A percentile compares a stretch with the other conserved stretches of the same genome.
Evolutionary conservation across 1,140 invertebrate genomes (phyloP).

Genomic region (Drosophila sp.): DNA sequence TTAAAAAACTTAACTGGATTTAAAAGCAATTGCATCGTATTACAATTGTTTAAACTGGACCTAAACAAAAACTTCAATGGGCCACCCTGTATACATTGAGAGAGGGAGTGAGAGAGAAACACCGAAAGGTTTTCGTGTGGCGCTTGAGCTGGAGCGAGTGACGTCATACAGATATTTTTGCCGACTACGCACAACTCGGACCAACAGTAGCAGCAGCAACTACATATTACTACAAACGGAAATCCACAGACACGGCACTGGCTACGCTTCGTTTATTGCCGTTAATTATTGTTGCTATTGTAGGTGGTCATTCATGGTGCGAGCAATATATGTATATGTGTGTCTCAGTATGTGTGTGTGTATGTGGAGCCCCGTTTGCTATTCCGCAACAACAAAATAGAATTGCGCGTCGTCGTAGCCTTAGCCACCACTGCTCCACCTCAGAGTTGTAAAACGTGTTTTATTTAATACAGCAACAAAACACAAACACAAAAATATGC

Average conservation of each 20-base stretch:
- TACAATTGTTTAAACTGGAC: neutral
- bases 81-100: neutral
- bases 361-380: slow-evolving; percentile 39
- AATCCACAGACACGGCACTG: slow-evolving; percentile 33
- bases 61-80: neutral
- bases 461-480: slow-evolving; percentile 50
- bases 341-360: slow-evolving; percentile 12
- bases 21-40: neutral
- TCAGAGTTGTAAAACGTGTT: slow-evolving; percentile 77
- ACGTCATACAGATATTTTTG: slow-evolving; percentile 66
- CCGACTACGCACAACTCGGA: slow-evolving; percentile 61
- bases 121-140: slow-evolving; percentile 49
- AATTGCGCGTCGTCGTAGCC: slow-evolving; percentile 65
- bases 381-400: slow-evolving; percentile 56
- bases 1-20: neutral
- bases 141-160: slow-evolving; percentile 51
- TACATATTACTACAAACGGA: slow-evolving; percentile 63
- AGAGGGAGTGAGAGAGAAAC: neutral
- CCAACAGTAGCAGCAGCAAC: slow-evolving; percentile 42
- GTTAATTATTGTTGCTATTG: slow-evolving; percentile 70
- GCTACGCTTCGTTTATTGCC: slow-evolving; percentile 77
- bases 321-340: slow-evolving; percentile 42
- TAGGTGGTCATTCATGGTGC: slow-evolving; percentile 69
- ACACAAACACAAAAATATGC: slow-evolving; percentile 58
- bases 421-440: slow-evolving; percentile 14